These are phyloP conservation scores for Melanostoma scalare DNA, from an alignment of 2,888 invertebrate species.

Conservation along the genomic window DNA sequence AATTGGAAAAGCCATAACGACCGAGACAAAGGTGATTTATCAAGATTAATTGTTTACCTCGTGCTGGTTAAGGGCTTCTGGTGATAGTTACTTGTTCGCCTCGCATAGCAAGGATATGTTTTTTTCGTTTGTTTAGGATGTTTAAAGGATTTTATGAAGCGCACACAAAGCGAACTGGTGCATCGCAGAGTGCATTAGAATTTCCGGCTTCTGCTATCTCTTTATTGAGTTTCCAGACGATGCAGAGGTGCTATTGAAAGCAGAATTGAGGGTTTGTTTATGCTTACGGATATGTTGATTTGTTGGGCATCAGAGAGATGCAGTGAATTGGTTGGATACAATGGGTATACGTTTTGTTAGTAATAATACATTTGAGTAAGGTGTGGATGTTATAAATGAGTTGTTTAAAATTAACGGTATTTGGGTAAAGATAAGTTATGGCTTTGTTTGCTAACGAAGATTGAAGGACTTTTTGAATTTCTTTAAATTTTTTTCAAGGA, in stretches of 20 bases:
- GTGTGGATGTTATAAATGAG: conserved; percentile 40
- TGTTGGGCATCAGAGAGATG: conserved; percentile 48
- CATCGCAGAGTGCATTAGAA: conserved; percentile 45
- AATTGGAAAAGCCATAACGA: conserved; percentile 48
- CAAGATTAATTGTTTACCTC: conserved; percentile 49
- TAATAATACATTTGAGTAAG: conserved; percentile 47
- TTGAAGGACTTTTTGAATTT: background rate
- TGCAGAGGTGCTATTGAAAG: conserved; percentile 18
- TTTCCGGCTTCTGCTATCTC: conserved; percentile 48
- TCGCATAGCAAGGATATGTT: conserved; percentile 39
- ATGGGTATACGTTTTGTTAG: conserved; percentile 21
- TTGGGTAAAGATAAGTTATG: conserved; percentile 25
- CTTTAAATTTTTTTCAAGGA: too few relatives aligned
- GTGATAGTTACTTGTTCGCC: conserved; percentile 2
- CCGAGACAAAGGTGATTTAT: conserved; percentile 61
- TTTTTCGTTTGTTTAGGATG: conserved; percentile 10
- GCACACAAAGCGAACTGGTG: conserved; percentile 10
- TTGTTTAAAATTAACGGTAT: conserved; percentile 33
- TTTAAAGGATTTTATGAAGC: conserved; percentile 31
- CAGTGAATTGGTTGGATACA: conserved; percentile 36
- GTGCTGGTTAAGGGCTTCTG: conserved; percentile 12
- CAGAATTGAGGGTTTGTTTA: conserved; percentile 60
- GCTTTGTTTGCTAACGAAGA: conserved; percentile 8
- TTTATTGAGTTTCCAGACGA: conserved; percentile 45
- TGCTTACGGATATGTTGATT: conserved; percentile 58